Percentiles rank a stretch among this genome's conserved stretches.
These are phyloP conservation scores for Echeneis naucrates DNA, from an alignment of 2,797 vertebrate genomes.

Conservation along the genomic window DNA sequence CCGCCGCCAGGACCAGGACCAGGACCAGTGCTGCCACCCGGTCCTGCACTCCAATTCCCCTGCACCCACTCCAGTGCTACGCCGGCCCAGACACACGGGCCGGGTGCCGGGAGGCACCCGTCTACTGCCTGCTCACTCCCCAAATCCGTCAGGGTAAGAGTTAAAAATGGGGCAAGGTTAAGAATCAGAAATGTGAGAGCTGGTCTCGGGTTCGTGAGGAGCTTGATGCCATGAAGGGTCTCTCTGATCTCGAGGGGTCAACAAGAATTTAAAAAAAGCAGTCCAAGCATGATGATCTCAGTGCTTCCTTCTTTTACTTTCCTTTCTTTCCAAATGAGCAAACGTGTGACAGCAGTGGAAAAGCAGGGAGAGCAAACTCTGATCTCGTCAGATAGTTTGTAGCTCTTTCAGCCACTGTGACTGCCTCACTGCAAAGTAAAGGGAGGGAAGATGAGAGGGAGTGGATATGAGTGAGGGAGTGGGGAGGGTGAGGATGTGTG, in stretches of 20 bases:
- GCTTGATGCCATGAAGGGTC: constrained; percentile 55
- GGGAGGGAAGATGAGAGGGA: constrained; percentile 72
- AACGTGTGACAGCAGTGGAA: constrained; percentile 24
- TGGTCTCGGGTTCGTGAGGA: constrained; percentile 47
- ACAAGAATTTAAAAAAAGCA: constrained; percentile 19
- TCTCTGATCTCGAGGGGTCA: constrained; percentile 59
- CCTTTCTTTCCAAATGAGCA: constrained; percentile 32
- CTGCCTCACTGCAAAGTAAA: constrained; percentile 68
- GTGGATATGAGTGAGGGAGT: constrained; percentile 66
- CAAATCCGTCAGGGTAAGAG: constrained; percentile 71
- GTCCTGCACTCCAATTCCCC: constrained; percentile 83
- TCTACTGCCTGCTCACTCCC: constrained; percentile 69
- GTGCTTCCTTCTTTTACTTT: constrained; percentile 6
- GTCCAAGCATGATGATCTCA: constrained; percentile 55
- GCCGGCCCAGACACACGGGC: constrained; percentile 68
- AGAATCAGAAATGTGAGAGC: neutral
- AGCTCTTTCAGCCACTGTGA: constrained; percentile 61
- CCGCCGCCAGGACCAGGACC: constrained; percentile 64
- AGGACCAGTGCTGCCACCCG: constrained; percentile 62
- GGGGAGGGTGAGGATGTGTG: constrained; percentile 28
- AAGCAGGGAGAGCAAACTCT: constrained; percentile 51
- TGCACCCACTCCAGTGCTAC: constrained; percentile 77
- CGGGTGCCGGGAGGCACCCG: constrained; percentile 75
- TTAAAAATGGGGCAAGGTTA: neutral
- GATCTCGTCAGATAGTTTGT: constrained; percentile 66